Evolutionary conservation across 2,113 vertebrate species (phyloP).

Genomic region (Marmota flaviventris): DNA sequence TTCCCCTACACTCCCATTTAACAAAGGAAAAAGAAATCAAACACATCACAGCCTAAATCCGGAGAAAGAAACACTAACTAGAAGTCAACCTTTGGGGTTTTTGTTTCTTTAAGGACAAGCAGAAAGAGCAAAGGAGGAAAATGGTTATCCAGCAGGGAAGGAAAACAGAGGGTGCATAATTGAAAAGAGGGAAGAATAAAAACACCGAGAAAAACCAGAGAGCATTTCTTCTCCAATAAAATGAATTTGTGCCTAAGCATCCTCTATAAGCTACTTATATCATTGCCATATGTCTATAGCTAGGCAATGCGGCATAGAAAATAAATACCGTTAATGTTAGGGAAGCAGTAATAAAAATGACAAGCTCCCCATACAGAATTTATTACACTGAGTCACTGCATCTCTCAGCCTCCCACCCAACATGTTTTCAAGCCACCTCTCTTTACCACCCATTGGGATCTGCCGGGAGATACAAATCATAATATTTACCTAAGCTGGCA

Average conservation of each 20-base stretch:
- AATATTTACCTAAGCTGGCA: constrained; percentile 49
- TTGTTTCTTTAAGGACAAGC: neutral
- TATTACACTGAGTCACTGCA: neutral
- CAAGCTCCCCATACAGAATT: neutral
- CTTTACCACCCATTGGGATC: neutral
- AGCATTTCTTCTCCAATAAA: constrained; percentile 18
- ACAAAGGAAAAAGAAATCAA: neutral
- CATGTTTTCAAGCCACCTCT: neutral
- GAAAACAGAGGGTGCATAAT: neutral
- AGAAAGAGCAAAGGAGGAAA: neutral
- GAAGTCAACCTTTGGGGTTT: neutral
- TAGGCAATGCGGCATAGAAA: constrained; percentile 15
- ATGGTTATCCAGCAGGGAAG: neutral
- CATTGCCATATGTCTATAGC: constrained; percentile 41
- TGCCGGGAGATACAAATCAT: neutral
- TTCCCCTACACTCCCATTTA: neutral
- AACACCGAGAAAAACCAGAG: neutral
- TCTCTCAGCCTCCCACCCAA: neutral
- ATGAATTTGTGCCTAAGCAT: constrained; percentile 1
- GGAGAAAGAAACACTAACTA: neutral
- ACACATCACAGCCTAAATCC: neutral
- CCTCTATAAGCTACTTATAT: constrained; percentile 21
- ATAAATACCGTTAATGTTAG: constrained; percentile 13
- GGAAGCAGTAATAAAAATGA: constrained; percentile 57
- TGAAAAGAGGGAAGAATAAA: neutral